phyloP scores from a whole-genome alignment of 2,888 invertebrate genomes.

The Anthoptus insignis region DNA sequence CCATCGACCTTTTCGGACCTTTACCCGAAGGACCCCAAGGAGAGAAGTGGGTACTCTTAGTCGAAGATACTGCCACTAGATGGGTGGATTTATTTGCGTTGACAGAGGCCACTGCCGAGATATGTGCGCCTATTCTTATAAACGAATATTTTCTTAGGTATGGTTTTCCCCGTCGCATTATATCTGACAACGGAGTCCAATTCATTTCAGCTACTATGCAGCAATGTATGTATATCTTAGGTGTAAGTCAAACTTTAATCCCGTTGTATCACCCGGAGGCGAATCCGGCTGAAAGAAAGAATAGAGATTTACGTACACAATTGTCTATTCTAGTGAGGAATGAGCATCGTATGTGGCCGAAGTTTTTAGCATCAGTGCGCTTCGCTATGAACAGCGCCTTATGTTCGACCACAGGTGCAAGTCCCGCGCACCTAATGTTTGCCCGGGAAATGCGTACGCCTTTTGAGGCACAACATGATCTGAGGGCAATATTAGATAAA shows the following conservation, averaged over 20 bases:
- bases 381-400: constrained; percentile 10
- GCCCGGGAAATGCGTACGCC: constrained; percentile 20
- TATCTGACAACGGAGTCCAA: constrained; percentile 51
- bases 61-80: constrained; percentile 9
- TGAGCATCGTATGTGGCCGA: neutral
- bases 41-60: constrained; percentile 9
- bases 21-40: neutral
- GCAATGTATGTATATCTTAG: constrained; percentile 42
- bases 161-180: constrained; percentile 47
- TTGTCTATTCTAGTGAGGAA: neutral
- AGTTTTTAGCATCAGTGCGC: neutral
- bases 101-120: constrained; percentile 44
- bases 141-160: constrained; percentile 49
- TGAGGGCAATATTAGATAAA: too few species aligned
- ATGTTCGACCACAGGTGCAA: neutral
- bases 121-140: constrained; percentile 42
- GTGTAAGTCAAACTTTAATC: constrained; percentile 45
- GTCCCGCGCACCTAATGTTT: neutral
- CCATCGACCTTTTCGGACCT: constrained; percentile 8
- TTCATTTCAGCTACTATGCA: constrained; percentile 52
- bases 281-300: neutral
- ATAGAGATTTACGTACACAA: neutral
- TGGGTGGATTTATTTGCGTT: constrained; percentile 55
- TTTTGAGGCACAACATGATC: too few species aligned
- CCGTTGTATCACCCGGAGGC: constrained; percentile 56